A percentile compares a stretch with the other conserved stretches of the same genome.
Evolutionary conservation across 2,888 invertebrate genomes (phyloP).

Genomic region (Timema cristinae): DNA sequence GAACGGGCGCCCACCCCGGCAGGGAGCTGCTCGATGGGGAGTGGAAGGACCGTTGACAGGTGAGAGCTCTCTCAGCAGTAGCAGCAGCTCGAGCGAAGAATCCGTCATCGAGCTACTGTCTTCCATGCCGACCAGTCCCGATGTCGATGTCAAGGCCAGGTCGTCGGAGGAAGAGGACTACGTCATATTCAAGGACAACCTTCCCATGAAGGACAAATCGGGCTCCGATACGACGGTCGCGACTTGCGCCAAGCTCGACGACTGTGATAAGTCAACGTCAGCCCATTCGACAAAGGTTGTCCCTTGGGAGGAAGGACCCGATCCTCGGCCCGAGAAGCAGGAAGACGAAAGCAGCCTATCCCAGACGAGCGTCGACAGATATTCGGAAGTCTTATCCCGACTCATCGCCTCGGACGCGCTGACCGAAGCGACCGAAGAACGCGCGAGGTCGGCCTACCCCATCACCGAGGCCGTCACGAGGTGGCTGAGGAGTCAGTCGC

Average conservation of each 20-base stretch:
- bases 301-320: too few relatives aligned
- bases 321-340: neutral
- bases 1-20: conserved; percentile 21
- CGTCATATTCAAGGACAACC: neutral
- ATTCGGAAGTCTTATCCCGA: conserved; percentile 23
- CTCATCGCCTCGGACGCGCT: conserved; percentile 23
- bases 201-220: too few relatives aligned
- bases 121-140: conserved; percentile 25
- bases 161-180: conserved; percentile 23
- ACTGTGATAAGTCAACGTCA: too few relatives aligned
- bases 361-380: neutral
- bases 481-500: conserved; percentile 48
- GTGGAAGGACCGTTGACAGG: neutral
- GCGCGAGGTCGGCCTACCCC: conserved; percentile 38
- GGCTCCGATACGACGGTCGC: too few relatives aligned
- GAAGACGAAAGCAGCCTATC: neutral
- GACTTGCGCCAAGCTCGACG: too few relatives aligned
- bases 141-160: conserved; percentile 3
- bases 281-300: too few relatives aligned
- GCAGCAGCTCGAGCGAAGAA: conserved; percentile 24
- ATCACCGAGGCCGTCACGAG: conserved; percentile 57
- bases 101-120: conserved; percentile 25
- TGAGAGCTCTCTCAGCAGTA: conserved; percentile 18
- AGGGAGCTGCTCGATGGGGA: neutral
- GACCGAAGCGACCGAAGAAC: neutral